Base-by-base conservation (phyloP, 2,888 invertebrate species). In the Dryococelus australis region DNA sequence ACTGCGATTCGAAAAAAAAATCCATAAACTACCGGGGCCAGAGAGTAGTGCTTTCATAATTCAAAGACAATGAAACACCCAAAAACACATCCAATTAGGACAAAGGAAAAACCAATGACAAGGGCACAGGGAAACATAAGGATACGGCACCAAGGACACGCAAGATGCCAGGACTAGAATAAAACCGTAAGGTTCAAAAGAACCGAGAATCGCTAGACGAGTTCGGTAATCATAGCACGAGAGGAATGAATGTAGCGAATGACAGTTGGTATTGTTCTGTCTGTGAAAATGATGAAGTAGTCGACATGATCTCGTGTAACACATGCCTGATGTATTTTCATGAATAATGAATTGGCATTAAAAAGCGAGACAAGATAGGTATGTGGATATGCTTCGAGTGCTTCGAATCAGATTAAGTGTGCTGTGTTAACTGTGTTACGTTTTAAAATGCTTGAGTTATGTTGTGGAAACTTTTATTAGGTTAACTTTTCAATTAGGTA, bases 251-350 rank as follows among this genome's bases (percentile, higher is more conserved):
- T 20, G 16, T 16, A 65, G 16, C 10, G 65, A 65, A 65, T 8
- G 65, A 65, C 65, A 65, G 65, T 65, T 65, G 20, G 65, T 65
- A 65, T 65, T 65, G 65, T 65, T 16, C 65, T 16, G 24, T 65
- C 65, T 65, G 65, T 65, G 65, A 65, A 65, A 65, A 12, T 65
- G 65, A 65, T 65, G 65, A 65, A 65, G 65, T 65, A 65, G 65
- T 16, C 65, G 65, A 65, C 13, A 65, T 9, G 65, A 65, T 65
- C 20, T 65, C 16, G 65, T 65, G 65, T 65, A 13, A 65, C 65
- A 65, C 24, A 20, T 65, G 65, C 65, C 20, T 65, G 65, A 20
- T 65, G 65, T 65, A 65, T 65, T 65, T 65, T 65, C 65, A 65
- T 65, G 65, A 65, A 6, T 12, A 65, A 65, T 65, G 20, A 12